Conservation (phyloP, 2,888 invertebrate genomes). For the Cryptops parisi region DNA sequence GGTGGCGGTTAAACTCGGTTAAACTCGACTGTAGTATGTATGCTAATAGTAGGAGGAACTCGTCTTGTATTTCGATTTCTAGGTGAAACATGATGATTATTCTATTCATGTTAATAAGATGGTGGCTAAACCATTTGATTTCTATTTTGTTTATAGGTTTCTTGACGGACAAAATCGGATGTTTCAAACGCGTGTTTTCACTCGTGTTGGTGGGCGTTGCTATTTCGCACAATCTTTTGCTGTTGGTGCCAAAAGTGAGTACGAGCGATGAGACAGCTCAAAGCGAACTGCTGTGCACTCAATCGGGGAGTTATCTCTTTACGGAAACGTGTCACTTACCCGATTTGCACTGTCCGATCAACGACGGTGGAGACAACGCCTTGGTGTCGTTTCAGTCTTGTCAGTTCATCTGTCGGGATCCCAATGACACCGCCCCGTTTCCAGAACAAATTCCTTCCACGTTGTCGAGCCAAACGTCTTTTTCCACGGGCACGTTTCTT, state of each 20-base stretch:
- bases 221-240: conserved; percentile 59
- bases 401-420: not conserved
- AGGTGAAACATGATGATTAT: no score
- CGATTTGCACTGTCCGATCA: not conserved
- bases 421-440: not conserved
- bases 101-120: no score
- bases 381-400: not conserved
- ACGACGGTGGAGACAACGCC: not conserved
- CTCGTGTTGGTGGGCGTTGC: conserved; percentile 61
- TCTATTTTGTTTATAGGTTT: conserved; percentile 25
- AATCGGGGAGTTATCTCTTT: not conserved
- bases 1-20: no score
- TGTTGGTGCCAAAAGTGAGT: conserved; percentile 27
- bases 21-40: no score
- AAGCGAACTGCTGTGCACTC: conserved; percentile 2
- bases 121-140: no score
- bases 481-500: no score
- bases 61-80: no score
- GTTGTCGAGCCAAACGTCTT: no score
- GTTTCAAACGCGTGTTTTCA: conserved; percentile 69
- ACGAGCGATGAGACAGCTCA: not conserved
- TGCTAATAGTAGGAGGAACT: no score
- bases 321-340: not conserved
- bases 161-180: conserved; percentile 69
- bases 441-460: no score